phyloP scores from a whole-genome alignment of 1,140 invertebrate genomes.

The Neodiprion lecontei region DNA sequence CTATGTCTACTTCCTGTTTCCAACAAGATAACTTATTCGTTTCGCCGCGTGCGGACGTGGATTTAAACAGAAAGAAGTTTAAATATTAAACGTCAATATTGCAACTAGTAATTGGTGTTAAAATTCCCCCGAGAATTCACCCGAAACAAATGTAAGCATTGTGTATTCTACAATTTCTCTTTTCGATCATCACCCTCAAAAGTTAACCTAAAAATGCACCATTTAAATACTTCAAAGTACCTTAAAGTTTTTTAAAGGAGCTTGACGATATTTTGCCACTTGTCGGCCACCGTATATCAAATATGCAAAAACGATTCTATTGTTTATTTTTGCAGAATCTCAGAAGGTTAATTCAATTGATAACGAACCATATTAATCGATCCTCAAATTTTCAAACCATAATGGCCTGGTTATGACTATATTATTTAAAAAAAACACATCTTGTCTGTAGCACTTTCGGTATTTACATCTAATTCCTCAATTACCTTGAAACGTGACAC shows the following conservation, averaged over 20 bases:
- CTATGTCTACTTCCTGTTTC: neutral
- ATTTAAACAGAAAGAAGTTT: too few relatives aligned
- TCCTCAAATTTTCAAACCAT: neutral
- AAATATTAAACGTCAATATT: too few relatives aligned
- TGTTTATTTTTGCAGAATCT: neutral
- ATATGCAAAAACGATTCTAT: too few relatives aligned
- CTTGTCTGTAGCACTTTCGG: too few relatives aligned
- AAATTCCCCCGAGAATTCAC: neutral
- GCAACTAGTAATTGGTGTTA: too few relatives aligned
- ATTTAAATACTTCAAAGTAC: neutral
- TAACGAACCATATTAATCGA: neutral
- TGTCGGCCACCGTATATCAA: too few relatives aligned
- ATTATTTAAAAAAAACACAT: too few relatives aligned
- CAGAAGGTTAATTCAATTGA: neutral
- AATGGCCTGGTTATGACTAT: too few relatives aligned
- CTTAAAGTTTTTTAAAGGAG: neutral
- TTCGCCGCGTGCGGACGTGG: too few relatives aligned
- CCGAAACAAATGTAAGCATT: neutral
- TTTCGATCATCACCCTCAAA: neutral
- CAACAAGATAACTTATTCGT: neutral
- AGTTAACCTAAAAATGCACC: neutral
- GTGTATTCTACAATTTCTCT: neutral
- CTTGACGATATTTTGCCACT: too few relatives aligned
- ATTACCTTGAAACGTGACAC: neutral
- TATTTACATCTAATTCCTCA: too few relatives aligned